Conservation (phyloP, 2,797 vertebrate genomes). For the Sebastes kiyomatsui region DNA sequence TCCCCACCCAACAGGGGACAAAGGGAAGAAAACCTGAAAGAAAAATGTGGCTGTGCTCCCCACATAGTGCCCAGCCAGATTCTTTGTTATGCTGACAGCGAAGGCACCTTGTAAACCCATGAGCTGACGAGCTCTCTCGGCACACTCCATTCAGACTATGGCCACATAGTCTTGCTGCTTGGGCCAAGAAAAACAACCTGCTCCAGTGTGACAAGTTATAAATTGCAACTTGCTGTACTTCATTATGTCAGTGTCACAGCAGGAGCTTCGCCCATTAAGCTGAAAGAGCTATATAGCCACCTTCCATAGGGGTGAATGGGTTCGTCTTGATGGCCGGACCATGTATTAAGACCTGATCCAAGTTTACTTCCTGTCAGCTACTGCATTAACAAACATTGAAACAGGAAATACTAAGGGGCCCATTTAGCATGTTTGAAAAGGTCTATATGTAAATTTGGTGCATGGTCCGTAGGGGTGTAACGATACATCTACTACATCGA, state of each 20-base stretch:
- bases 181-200: slow-evolving; percentile 5
- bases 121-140: not conserved
- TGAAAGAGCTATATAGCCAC: not conserved
- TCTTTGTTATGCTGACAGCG: slow-evolving; percentile 22
- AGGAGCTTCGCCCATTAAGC: not conserved
- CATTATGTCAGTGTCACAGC: not conserved
- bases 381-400: not conserved
- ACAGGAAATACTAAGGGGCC: not conserved
- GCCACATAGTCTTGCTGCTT: not conserved
- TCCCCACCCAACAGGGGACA: not conserved
- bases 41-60: slow-evolving; percentile 1
- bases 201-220: not conserved
- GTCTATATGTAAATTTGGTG: not conserved
- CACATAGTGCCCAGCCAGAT: not conserved
- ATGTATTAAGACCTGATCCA: not conserved
- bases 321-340: not conserved
- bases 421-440: not conserved
- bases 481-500: too few species aligned
- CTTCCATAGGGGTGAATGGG: not conserved
- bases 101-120: slow-evolving; percentile 27
- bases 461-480: not conserved
- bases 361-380: not conserved
- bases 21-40: not conserved
- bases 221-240: not conserved
- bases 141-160: slow-evolving; percentile 11